These are phyloP conservation scores for Heterohyrax brucei DNA, from an alignment of 2,797 vertebrate species.

Conservation along the genomic window DNA sequence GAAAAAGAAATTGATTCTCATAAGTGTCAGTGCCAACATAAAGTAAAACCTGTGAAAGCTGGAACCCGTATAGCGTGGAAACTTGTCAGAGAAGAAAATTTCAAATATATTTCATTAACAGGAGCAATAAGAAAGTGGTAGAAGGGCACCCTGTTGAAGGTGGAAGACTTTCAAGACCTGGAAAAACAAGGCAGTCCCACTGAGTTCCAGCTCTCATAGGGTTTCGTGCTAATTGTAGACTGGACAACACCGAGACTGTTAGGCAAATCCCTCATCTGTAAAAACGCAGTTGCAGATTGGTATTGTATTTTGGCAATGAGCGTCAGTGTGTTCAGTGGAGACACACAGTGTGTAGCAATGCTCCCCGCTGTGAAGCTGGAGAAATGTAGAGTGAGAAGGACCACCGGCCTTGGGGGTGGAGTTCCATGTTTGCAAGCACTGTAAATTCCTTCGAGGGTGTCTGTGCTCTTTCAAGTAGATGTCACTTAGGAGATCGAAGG, in stretches of 20 bases:
- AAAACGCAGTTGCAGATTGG: conserved; percentile 61
- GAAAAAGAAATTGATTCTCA: conserved; percentile 67
- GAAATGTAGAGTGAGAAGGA: conserved; percentile 76
- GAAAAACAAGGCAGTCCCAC: not conserved
- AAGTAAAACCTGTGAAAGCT: not conserved
- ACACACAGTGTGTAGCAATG: conserved; percentile 70
- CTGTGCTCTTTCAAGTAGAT: conserved; percentile 79
- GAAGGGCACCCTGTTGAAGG: too few species aligned
- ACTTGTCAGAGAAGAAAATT: not conserved
- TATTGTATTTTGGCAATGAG: conserved; percentile 37
- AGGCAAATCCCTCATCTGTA: conserved; percentile 60
- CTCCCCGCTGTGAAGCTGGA: conserved; percentile 54
- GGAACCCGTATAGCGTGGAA: not conserved
- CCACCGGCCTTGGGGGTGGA: conserved; percentile 71
- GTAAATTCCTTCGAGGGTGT: conserved; percentile 71
- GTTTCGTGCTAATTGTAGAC: conserved; percentile 68
- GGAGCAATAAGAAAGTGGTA: not conserved
- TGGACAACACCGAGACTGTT: conserved; percentile 60
- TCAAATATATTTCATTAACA: not conserved
- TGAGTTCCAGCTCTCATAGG: not conserved
- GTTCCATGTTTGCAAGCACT: conserved; percentile 80
- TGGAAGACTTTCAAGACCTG: not conserved
- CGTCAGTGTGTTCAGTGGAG: conserved; percentile 61
- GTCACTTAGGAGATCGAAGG: conserved; percentile 82
- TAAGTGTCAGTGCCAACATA: conserved; percentile 78